A percentile compares a stretch with the other conserved stretches of the same genome.
These are phyloP conservation scores for Seira sanloemensis DNA, from an alignment of 2,888 invertebrate species.

Conservation along the genomic window DNA sequence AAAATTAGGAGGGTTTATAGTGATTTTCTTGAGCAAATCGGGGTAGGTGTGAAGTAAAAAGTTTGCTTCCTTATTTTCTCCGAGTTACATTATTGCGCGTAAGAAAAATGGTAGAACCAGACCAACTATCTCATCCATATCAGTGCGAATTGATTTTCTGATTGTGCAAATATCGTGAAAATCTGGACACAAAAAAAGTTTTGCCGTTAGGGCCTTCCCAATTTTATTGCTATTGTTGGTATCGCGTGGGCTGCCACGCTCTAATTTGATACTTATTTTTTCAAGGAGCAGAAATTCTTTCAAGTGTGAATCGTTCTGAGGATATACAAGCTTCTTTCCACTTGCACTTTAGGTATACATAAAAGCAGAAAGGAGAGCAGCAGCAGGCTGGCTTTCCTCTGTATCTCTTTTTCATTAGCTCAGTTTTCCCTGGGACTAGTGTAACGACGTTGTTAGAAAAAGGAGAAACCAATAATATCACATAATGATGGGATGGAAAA, in stretches of 20 bases:
- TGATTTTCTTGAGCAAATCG: background rate
- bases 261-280: too few relatives aligned
- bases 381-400: background rate
- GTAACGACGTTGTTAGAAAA: background rate
- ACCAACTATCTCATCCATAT: background rate
- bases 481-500: conserved; percentile 22
- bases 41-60: background rate
- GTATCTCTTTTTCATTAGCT: conserved; percentile 27
- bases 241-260: too few relatives aligned
- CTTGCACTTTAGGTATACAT: too few relatives aligned
- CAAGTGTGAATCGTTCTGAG: too few relatives aligned
- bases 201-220: background rate
- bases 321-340: too few relatives aligned
- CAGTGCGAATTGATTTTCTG: background rate
- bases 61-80: too few relatives aligned
- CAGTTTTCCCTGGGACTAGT: background rate
- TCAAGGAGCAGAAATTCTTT: too few relatives aligned
- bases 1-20: background rate
- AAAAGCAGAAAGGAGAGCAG: background rate
- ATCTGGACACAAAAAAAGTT: background rate
- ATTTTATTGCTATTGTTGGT: background rate
- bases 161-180: background rate
- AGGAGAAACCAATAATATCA: conserved; percentile 14
- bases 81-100: too few relatives aligned
- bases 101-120: too few relatives aligned